Conservation (phyloP, 1,140 invertebrate species). For the Heliconius eleuchia region DNA sequence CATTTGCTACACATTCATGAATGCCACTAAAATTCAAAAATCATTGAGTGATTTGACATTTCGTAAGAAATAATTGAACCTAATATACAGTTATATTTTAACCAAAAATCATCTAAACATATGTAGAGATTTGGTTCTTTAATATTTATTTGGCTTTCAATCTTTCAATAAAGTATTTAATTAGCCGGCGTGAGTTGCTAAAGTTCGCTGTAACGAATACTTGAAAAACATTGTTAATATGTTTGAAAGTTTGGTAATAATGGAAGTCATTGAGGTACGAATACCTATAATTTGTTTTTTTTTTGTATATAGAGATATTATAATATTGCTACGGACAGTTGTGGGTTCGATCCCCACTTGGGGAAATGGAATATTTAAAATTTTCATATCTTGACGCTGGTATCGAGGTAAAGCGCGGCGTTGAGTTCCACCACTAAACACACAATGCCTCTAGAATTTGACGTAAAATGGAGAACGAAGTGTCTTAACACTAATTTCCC, state of each 20-base stretch:
- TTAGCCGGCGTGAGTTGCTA: constrained; percentile 64
- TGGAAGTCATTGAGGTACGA: constrained; percentile 32
- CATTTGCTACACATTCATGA: too few relatives aligned
- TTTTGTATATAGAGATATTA: too few relatives aligned
- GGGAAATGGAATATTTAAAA: too few relatives aligned
- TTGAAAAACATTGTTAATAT: constrained; percentile 58
- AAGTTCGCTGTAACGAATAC: constrained; percentile 38
- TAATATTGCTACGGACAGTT: too few relatives aligned
- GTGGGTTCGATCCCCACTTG: too few relatives aligned
- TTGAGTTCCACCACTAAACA: not conserved
- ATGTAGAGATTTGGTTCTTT: constrained; percentile 15
- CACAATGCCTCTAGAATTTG: too few relatives aligned
- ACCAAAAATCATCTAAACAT: not conserved
- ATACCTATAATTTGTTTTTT: not conserved
- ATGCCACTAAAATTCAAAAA: not conserved
- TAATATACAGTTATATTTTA: constrained; percentile 9
- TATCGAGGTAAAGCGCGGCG: not conserved
- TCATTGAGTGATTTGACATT: not conserved
- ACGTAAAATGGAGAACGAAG: not conserved
- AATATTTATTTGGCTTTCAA: constrained; percentile 27
- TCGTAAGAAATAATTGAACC: not conserved
- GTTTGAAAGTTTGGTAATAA: constrained; percentile 49
- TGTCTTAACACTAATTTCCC: not conserved
- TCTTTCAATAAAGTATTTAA: constrained; percentile 50
- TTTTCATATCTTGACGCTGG: too few relatives aligned